Evolutionary conservation across 2,113 vertebrate species (phyloP), one percentile per base, ranked within the genome.

Genomic region (Hydrolagus affinis): DNA sequence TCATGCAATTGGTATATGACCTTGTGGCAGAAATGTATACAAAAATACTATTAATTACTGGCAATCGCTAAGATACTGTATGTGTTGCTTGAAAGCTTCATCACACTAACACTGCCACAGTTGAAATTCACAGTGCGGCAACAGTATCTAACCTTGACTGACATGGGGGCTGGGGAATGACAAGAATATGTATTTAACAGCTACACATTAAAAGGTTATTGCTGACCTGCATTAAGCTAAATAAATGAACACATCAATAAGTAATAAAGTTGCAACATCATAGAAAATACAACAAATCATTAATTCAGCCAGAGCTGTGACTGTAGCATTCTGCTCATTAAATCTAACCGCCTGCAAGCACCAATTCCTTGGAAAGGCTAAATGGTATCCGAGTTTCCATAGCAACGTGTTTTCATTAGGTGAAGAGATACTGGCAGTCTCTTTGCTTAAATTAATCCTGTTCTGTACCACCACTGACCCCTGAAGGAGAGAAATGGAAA

Each of bases 371-470:
- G 77, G 69, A 85, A 74, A 17, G 86, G 72, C 85, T 91, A 88
- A 91, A 91, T 89, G 86, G 87, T 88, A 90, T 89, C 89, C 86
- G 59, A 85, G 91, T 91, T 89, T 75, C 88, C 90, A 91, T 91
- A 88, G 90, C 86, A 91, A 91, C 89, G 25, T 62, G 28, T 4
- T 64, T 80, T 60, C 25, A 25, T 62, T 77, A 77, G 59, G 23
- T 11, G 57, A 64, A 60, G 23, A 59, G 23, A 80, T 66, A 64
- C 23, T 83, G 44, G 44, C 44, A 44, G 44, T 44, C 44, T 44
- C 44, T 44, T 44, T 6, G 28, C 78, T 83, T 32, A 83, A 83
- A 21, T 66, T 2, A 68, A 83, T 83, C 60, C 62, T 83, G 62
- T 17, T 83, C 28, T 17, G 78, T 62, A 80, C 8, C 60, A 62